Evolutionary conservation across 2,113 vertebrate species (phyloP).

Genomic region (Pandion haliaetus): DNA sequence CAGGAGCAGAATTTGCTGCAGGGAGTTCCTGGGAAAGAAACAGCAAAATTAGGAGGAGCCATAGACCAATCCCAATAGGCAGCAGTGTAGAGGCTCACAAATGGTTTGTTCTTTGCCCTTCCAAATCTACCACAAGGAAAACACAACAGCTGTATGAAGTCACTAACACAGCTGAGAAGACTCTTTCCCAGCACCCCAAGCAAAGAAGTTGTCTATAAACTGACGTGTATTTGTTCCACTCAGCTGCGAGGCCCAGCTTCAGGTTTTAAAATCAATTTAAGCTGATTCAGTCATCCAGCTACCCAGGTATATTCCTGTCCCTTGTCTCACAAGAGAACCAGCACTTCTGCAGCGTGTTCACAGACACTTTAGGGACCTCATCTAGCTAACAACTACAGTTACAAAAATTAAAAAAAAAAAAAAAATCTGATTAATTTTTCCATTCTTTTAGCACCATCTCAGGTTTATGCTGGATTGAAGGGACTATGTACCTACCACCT

Average conservation of each 20-base stretch:
- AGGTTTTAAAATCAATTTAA: background rate
- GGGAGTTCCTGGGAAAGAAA: constrained; percentile 80
- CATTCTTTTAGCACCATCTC: background rate
- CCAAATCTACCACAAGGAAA: background rate
- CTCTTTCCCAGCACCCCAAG: background rate
- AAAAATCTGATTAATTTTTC: background rate
- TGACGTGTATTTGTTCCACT: background rate
- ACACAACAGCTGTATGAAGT: background rate
- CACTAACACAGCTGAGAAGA: background rate
- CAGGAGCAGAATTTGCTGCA: constrained; percentile 89
- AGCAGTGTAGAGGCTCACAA: background rate
- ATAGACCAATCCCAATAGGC: background rate
- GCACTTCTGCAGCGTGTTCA: background rate
- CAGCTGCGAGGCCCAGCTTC: background rate
- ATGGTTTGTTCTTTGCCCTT: background rate
- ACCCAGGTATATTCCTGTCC: background rate
- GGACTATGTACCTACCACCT: background rate
- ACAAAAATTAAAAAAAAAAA: background rate
- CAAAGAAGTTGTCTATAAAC: background rate
- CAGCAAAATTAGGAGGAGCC: background rate
- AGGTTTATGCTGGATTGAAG: background rate
- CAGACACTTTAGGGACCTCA: background rate
- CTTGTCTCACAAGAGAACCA: background rate
- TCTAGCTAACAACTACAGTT: background rate
- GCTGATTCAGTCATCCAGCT: background rate